These are phyloP conservation scores for Crioceris asparagi DNA, from an alignment of 2,888 invertebrate species.

Conservation along the genomic window DNA sequence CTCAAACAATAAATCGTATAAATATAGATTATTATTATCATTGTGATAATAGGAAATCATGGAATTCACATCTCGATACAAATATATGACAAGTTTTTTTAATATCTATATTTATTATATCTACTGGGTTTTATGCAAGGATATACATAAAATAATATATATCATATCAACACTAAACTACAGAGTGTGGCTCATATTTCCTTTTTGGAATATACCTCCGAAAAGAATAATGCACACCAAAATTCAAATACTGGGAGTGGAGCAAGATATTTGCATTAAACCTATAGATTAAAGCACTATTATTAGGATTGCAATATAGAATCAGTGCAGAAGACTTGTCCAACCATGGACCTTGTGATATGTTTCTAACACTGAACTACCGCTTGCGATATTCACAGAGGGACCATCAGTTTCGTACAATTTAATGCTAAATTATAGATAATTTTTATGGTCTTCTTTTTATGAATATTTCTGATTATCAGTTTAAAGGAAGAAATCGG, in stretches of 20 bases:
- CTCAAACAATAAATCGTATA: constrained; percentile 35
- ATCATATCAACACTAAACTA: constrained; percentile 15
- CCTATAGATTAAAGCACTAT: constrained; percentile 35
- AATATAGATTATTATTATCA: constrained; percentile 28
- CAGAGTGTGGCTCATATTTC: too few species aligned
- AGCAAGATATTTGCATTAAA: constrained; percentile 28
- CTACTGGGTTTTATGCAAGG: constrained; percentile 21
- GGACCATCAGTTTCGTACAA: too few species aligned
- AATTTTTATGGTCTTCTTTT: too few species aligned
- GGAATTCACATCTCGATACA: constrained; percentile 28
- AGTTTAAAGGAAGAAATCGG: too few species aligned
- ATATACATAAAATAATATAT: constrained; percentile 31
- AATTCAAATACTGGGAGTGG: constrained; percentile 35
- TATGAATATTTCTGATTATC: too few species aligned
- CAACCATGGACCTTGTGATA: constrained; percentile 32
- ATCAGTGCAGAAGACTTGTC: constrained; percentile 33
- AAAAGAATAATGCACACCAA: constrained; percentile 32
- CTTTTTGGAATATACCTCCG: constrained; percentile 19
- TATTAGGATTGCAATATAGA: constrained; percentile 35
- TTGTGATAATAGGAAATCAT: constrained; percentile 28
- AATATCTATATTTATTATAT: constrained; percentile 13
- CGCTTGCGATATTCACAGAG: constrained; percentile 7
- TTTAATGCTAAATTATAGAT: too few species aligned
- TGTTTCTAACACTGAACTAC: constrained; percentile 34
- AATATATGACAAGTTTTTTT: constrained; percentile 33